Base-by-base conservation (phyloP, 2,113 vertebrate species). In the Siniperca knerii region DNA sequence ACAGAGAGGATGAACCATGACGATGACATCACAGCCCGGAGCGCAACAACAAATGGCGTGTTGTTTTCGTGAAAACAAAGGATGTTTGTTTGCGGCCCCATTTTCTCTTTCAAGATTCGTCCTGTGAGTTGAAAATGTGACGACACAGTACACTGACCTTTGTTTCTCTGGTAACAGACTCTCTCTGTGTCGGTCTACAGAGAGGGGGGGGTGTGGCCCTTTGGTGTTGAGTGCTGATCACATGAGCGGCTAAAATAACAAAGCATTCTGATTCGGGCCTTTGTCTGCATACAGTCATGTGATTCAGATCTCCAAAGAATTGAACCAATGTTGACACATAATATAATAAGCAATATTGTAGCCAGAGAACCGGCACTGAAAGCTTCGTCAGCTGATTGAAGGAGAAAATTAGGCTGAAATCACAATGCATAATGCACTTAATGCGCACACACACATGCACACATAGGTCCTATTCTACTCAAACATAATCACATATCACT, bases 21-120 rank as follows among this genome's bases (percentile, higher is more conserved):
- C 67, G 37, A 86, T 94, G 94, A 93, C 93, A 92, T 94, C 94
- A 94, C 67, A 71, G 81, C 76, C 75, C 58, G 58, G 57, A 80
- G 87, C 52, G 33, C 71, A 87, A 86, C 84, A 92, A 95, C 94
- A 96, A 94, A 82, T 48, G 61, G 0, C 0, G 64, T 73, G 89
- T 94, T 95, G 90, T 95, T 91, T 87, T 52, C 12, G 62, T n/a
- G 23, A 40, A 87, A 90, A 95, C 93, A 95, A 94, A 92, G 83
- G 77, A 82, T 68, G 87, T 91, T 92, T 95, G 87, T 95, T 89
- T 87, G 44, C 42, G 6, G 62, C 25, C 75, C 70, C 62, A 77
- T 82, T 78, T 78, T 82, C 77, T 75, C 70, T 89, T 85, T 87
- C 82, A 90, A 64, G 84, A 85, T 89, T 86, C 33, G 57, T 91